Evolutionary conservation across 2,797 vertebrate species (phyloP), one percentile per base, ranked within the genome.

Genomic region (Champsocephalus esox): DNA sequence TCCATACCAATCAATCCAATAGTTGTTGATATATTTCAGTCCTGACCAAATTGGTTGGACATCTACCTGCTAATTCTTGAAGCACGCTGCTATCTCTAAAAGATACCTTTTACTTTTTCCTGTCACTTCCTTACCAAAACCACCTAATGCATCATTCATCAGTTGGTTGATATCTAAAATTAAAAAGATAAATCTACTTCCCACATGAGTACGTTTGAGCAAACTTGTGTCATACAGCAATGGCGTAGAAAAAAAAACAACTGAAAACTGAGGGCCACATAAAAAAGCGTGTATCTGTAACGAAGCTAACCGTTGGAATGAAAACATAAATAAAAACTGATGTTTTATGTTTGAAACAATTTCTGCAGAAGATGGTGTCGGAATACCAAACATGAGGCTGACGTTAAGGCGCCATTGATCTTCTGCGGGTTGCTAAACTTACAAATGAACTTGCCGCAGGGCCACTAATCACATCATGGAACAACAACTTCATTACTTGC

Each of bases 271-370:
- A 85, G 34, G 63, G 75, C 84, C 79, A 83, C 82, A 91, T 84
- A 77, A 84, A 75, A 38, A 89, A 88, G 72, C 85, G 72, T 82
- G 80, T 76, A 81, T 90, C 77, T 88, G 82, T 88, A 89, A 91
- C 52, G 67, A 92, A 77, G 68, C 83, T 89, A 92, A 90, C 85
- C 88, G 82, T 83, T 80, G 85, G 90, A 88, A 93, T 94, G 85
- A 94, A 93, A 93, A 93, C 91, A 91, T 93, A 92, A 92, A 87
- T 78, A 77, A 87, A 85, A 72, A 66, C 70, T 66, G 58, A 92
- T 94, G 87, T 83, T 88, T 93, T 91, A 93, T 95, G 91, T 81
- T 94, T 93, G 78, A 85, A 75, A 86, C 78, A 81, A 90, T 92
- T 92, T 89, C 79, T 92, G 86, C 75, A 75, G 81, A 79, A 86